Evolutionary conservation across 2,113 vertebrate genomes (phyloP).

Genomic region (Pachypanchax playfairii): DNA sequence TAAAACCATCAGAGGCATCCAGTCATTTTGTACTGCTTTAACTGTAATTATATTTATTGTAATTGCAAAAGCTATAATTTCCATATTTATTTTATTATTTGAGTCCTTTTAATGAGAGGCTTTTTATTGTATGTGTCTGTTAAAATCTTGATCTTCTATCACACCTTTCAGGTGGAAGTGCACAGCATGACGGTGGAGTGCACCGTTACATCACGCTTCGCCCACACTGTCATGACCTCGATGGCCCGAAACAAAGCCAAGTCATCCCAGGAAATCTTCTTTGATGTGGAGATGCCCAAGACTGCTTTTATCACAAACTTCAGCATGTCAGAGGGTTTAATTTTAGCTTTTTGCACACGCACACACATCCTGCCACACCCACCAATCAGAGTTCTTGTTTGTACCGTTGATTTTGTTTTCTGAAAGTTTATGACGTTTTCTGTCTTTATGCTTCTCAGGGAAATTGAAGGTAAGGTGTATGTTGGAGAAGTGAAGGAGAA

Average conservation of each 20-base stretch:
- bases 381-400: neutral
- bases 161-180: constrained; percentile 65
- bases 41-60: too few species aligned
- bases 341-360: neutral
- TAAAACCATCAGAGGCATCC: too few species aligned
- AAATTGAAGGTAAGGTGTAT: constrained; percentile 83
- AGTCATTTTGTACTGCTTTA: too few species aligned
- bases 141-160: neutral
- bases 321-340: constrained; percentile 84
- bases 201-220: constrained; percentile 88
- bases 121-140: too few species aligned
- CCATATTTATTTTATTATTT: too few species aligned
- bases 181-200: constrained; percentile 85
- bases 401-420: neutral
- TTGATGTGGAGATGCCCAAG: constrained; percentile 92
- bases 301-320: constrained; percentile 96
- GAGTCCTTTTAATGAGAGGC: too few species aligned
- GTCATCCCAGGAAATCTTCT: constrained; percentile 84
- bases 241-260: constrained; percentile 85
- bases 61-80: too few species aligned
- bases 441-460: constrained; percentile 78
- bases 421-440: constrained; percentile 76
- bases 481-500: constrained; percentile 90
- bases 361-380: too few species aligned
- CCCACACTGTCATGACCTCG: constrained; percentile 90